Conservation (phyloP, 2,888 invertebrate species). For the Byasa hedistus region DNA sequence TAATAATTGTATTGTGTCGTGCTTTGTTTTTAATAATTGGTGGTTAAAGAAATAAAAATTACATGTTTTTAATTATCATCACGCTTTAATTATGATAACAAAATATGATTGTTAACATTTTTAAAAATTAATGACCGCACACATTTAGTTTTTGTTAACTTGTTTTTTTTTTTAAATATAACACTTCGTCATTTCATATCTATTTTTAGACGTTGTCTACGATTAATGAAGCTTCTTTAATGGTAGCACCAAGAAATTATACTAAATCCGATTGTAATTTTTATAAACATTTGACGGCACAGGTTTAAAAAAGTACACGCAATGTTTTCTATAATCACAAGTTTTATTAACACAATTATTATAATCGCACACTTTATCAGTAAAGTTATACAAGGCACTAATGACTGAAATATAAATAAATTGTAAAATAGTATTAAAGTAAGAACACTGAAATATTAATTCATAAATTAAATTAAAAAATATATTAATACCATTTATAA, state of each 20-base stretch:
- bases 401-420: constrained; percentile 16
- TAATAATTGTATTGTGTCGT: too few species aligned
- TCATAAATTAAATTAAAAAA: not conserved
- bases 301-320: not conserved
- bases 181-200: too few species aligned
- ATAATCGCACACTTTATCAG: not conserved
- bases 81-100: too few species aligned
- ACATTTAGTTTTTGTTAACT: too few species aligned
- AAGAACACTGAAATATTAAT: not conserved
- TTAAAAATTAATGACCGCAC: too few species aligned
- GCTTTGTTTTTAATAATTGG: too few species aligned
- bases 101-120: too few species aligned
- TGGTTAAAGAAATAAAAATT: too few species aligned
- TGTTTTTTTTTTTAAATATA: too few species aligned
- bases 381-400: constrained; percentile 25
- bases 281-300: not conserved
- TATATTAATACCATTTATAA: not conserved
- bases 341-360: not conserved
- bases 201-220: not conserved
- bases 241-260: not conserved
- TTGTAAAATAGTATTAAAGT: constrained; percentile 11
- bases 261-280: not conserved
- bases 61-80: too few species aligned
- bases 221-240: not conserved
- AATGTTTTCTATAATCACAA: too few species aligned